Evolutionary conservation across 1,140 invertebrate genomes (phyloP).

Genomic region (Drosophila sulfurigaster): DNA sequence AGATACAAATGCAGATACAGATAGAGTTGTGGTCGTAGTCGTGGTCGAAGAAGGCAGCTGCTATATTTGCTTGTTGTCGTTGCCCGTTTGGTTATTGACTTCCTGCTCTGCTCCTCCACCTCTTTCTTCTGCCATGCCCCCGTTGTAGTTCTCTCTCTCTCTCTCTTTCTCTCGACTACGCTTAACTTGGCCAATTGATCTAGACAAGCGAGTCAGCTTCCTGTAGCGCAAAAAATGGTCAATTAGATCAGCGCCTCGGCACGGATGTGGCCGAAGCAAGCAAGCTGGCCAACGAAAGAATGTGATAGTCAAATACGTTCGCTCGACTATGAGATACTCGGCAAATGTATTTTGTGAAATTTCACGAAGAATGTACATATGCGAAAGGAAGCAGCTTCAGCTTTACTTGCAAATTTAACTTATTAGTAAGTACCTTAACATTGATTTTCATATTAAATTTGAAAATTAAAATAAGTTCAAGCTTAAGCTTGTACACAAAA

Average conservation of each 20-base stretch:
- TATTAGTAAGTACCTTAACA: no score
- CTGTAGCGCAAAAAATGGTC: conserved; percentile 61
- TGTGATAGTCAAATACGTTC: background rate
- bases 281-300: conserved; percentile 13
- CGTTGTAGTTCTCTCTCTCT: background rate
- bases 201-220: conserved; percentile 62
- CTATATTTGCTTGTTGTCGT: conserved; percentile 40
- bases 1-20: background rate
- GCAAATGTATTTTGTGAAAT: no score
- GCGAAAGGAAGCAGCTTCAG: no score
- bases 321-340: background rate
- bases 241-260: conserved; percentile 68
- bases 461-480: no score
- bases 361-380: no score
- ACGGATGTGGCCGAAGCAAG: conserved; percentile 52
- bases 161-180: no score
- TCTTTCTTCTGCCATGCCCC: conserved; percentile 1
- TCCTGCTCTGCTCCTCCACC: conserved; percentile 29
- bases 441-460: no score
- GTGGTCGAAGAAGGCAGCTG: conserved; percentile 19
- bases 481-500: no score
- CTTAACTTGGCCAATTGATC: conserved; percentile 57
- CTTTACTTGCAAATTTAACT: no score
- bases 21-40: conserved; percentile 11
- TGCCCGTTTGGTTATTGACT: conserved; percentile 32